Conservation (phyloP, 2,113 vertebrate genomes). For the Raja brachyura region DNA sequence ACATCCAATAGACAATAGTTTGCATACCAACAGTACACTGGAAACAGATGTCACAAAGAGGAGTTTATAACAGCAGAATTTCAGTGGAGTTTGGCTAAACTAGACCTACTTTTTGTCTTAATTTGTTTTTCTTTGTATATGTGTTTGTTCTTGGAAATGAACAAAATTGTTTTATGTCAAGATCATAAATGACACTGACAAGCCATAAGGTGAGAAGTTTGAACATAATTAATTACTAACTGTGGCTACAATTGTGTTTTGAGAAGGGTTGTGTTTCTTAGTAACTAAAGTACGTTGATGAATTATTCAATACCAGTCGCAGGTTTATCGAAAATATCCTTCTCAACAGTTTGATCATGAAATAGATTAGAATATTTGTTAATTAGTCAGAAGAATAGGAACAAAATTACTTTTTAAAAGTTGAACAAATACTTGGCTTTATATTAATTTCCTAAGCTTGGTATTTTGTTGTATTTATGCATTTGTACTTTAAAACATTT, state of each 20-base stretch:
- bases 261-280: background rate
- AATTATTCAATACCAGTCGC: background rate
- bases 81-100: constrained; percentile 16
- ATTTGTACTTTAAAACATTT: background rate
- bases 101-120: constrained; percentile 42
- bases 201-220: background rate
- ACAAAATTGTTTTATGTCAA: background rate
- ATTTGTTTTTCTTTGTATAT: constrained; percentile 45
- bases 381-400: background rate
- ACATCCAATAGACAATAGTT: constrained; percentile 76
- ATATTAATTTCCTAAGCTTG: background rate
- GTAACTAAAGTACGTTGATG: background rate
- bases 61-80: constrained; percentile 50
- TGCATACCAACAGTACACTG: constrained; percentile 70
- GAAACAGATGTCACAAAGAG: constrained; percentile 66
- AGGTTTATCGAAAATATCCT: background rate
- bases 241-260: constrained; percentile 71
- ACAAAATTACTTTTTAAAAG: background rate
- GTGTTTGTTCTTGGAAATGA: constrained; percentile 37
- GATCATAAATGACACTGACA: background rate
- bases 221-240: constrained; percentile 70
- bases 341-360: background rate
- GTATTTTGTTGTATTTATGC: background rate
- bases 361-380: background rate
- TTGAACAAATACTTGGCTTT: background rate